Conservation (phyloP, 2,888 invertebrate genomes). For the Drosophila maculinotata region DNA sequence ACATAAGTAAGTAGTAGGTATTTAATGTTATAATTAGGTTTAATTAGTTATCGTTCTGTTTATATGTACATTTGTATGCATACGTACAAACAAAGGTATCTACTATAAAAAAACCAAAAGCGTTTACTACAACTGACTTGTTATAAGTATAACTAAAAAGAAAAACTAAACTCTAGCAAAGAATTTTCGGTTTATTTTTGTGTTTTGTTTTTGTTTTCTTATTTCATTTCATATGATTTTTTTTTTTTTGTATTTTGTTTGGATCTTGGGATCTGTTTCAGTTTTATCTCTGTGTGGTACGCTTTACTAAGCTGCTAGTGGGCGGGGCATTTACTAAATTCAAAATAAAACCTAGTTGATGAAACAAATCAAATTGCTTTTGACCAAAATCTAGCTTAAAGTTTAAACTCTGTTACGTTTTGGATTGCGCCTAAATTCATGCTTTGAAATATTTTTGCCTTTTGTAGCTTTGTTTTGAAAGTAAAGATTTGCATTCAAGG, state of each 20-base stretch:
- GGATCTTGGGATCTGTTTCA: conserved; percentile 32
- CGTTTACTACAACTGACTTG: conserved; percentile 74
- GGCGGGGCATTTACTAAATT: conserved; percentile 62
- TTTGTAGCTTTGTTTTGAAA: conserved; percentile 60
- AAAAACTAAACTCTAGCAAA: conserved; percentile 74
- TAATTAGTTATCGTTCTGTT: conserved; percentile 47
- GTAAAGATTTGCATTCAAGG: conserved; percentile 54
- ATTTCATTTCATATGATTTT: conserved; percentile 6
- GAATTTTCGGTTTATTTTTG: conserved; percentile 45
- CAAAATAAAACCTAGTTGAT: conserved; percentile 40
- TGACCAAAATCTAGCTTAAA: conserved; percentile 28
- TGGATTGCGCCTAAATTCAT: conserved; percentile 75
- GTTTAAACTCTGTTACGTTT: conserved; percentile 36
- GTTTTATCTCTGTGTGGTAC: conserved; percentile 23
- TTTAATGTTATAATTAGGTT: conserved; percentile 41
- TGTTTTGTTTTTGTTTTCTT: conserved; percentile 11
- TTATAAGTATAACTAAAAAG: conserved; percentile 60
- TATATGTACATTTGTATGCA: conserved; percentile 53
- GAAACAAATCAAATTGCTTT: conserved; percentile 38
- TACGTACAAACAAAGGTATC: conserved; percentile 53
- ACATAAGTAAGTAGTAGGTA: conserved; percentile 54
- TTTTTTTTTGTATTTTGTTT: conserved; percentile 10
- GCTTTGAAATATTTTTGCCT: conserved; percentile 56
- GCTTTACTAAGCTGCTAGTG: conserved; percentile 30
- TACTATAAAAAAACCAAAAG: conserved; percentile 66